Conservation (phyloP, 2,797 vertebrate species). For the Rhadinocentrus ornatus region DNA sequence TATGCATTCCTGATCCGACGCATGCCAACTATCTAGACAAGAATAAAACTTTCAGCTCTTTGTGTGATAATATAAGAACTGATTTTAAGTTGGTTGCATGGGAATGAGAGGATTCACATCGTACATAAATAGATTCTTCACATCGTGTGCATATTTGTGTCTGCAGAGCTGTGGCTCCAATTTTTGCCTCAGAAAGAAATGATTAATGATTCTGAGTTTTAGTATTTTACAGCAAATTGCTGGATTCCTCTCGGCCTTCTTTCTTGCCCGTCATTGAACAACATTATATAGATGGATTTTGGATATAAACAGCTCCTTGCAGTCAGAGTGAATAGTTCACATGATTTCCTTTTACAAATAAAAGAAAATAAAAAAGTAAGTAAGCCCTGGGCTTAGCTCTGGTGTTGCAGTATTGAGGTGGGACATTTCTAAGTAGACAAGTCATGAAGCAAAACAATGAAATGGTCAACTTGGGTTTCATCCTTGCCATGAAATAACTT, state of each 20-base stretch:
- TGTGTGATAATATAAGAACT: conserved; percentile 26
- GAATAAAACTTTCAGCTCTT: conserved; percentile 27
- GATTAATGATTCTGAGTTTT: background rate
- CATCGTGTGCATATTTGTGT: background rate
- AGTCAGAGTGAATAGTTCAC: conserved; percentile 11
- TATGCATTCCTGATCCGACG: conserved; percentile 17
- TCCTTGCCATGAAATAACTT: conserved; percentile 3
- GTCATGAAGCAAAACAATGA: conserved; percentile 7
- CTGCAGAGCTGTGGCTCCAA: background rate
- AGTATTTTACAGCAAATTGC: background rate
- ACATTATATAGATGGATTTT: conserved; percentile 19
- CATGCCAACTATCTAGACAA: conserved; percentile 26
- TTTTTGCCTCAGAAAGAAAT: background rate
- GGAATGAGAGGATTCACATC: conserved; percentile 1
- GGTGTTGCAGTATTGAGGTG: conserved; percentile 18
- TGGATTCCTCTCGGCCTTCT: background rate
- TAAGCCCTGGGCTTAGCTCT: background rate
- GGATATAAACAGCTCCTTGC: conserved; percentile 34
- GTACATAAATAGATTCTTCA: background rate
- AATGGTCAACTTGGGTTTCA: background rate
- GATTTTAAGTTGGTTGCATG: conserved; percentile 14
- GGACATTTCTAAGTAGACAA: conserved; percentile 16
- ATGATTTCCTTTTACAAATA: conserved; percentile 18
- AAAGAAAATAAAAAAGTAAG: background rate
- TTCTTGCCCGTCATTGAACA: conserved; percentile 47